phyloP scores from a whole-genome alignment of 2,797 vertebrate species.

The Sciurus vulgaris region DNA sequence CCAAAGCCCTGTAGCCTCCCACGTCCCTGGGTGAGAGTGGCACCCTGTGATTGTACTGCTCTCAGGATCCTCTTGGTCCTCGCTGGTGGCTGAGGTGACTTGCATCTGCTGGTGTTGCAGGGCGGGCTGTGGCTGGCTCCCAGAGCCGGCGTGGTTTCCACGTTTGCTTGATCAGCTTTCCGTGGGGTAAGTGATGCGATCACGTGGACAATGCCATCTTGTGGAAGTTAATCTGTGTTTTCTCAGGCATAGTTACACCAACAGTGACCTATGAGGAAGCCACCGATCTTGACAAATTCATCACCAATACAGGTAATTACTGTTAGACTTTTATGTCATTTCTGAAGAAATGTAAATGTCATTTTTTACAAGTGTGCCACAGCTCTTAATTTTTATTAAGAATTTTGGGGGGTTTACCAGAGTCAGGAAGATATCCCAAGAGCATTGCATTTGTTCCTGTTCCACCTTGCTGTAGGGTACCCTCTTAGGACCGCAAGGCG shows the following conservation, averaged over 20 bases:
- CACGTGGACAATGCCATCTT: fast-evolving
- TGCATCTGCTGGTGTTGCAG: background rate
- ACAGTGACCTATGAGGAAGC: constrained; percentile 87
- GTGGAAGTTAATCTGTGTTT: background rate
- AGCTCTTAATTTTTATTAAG: background rate
- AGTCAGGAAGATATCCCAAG: fast-evolving
- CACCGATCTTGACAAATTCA: constrained; percentile 84
- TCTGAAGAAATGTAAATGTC: background rate
- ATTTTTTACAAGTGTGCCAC: background rate
- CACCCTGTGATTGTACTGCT: too few relatives aligned
- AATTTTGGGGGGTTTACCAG: background rate
- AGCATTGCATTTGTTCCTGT: background rate
- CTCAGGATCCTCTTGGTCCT: background rate
- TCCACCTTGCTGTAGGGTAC: fast-evolving
- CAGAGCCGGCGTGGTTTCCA: fast-evolving
- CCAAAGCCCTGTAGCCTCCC: background rate
- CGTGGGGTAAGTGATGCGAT: background rate
- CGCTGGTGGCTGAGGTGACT: too few relatives aligned
- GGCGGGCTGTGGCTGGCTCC: background rate
- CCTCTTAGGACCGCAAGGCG: background rate
- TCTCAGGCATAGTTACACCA: constrained; percentile 88
- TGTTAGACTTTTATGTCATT: background rate
- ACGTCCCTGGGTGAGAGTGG: too few relatives aligned
- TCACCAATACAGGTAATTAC: constrained; percentile 84
- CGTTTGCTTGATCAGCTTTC: background rate